Evolutionary conservation across 2,888 invertebrate genomes (phyloP), one percentile per base, ranked within the genome.

Genomic region (Antitype chi): DNA sequence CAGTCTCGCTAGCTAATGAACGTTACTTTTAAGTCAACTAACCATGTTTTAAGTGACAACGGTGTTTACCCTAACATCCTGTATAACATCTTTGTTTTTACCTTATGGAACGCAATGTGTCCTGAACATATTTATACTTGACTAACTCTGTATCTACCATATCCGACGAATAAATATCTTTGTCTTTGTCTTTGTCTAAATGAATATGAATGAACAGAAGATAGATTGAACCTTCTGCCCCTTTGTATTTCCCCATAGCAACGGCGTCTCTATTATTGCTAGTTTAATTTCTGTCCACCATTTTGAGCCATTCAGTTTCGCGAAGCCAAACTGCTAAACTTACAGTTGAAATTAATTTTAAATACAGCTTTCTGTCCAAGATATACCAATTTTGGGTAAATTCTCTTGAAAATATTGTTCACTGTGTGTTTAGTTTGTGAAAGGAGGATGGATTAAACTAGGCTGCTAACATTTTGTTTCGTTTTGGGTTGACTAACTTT

Each of bases 281-380:
- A 85, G 82, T 77, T 87, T 85, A 76, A 84, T 84, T 84, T 72
- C 77, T 80, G 80, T 82, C 81, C 77, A 85, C 78, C 80, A 83
- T 83, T 87, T 87, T 82, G 72, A 76, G 78, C 63, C 57, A 76
- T 85, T 80, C 85, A 76, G 80, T 81, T 78, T 80, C 15, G 63
- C 73, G 64, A 70, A 85, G 67, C 80, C 43, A 82, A 70, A 67
- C 77, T 67, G 63, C 59, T 69, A 70, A 80, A 82, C 70, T 80
- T 85, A 85, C 66, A 68, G 72, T 75, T 70, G 60, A 76, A 80
- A 78, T 81, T 84, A 84, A 85, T 81, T 81, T 76, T 66, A 62
- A 78, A 85, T 81, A 68, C 70, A 76, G 70, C 68, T 79, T 74
- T 70, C 64, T 69, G 67, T 76, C 23, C 53, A 64, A 78, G 63